Conservation (phyloP, 92 coral and sea anemone genomes). For the Palythoa grandis region DNA sequence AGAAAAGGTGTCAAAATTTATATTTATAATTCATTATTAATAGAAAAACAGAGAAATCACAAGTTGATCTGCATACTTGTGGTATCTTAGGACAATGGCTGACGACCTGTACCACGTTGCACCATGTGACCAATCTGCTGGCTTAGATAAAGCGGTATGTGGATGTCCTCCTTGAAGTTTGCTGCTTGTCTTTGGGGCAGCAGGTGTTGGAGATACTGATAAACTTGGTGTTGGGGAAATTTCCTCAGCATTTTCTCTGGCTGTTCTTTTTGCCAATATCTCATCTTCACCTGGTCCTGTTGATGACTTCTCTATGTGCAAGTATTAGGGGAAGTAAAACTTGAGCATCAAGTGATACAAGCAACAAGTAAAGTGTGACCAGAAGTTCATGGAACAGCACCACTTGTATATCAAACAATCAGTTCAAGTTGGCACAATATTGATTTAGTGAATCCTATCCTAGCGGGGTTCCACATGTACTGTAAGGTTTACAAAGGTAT, state of each 20-base stretch:
- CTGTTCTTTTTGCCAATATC: not conserved
- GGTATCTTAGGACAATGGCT: constrained; percentile 84
- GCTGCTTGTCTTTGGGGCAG: not conserved
- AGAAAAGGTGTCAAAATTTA: not conserved
- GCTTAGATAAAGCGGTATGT: constrained; percentile 41
- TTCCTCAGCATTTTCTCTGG: not conserved
- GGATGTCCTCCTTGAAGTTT: not conserved
- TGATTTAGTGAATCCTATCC: too few species aligned
- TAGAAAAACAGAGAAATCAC: not conserved
- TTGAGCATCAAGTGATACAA: not conserved
- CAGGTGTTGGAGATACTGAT: constrained; percentile 11
- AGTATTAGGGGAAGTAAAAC: not conserved
- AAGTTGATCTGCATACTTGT: constrained; percentile 63
- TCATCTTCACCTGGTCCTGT: not conserved
- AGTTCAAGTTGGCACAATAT: too few species aligned
- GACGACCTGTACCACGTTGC: constrained; percentile 97
- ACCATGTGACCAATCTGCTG: constrained; percentile 84
- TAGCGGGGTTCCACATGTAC: too few species aligned
- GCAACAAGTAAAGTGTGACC: not conserved
- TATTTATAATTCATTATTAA: too few species aligned
- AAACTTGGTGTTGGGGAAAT: constrained; percentile 23
- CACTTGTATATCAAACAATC: too few species aligned
- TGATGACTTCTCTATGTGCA: not conserved
- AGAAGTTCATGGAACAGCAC: not conserved
- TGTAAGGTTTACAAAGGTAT: too few species aligned